A percentile compares a stretch with the other conserved stretches of the same genome.
These are phyloP conservation scores for Cerastis rubricosa DNA, from an alignment of 2,888 invertebrate species.

Conservation along the genomic window DNA sequence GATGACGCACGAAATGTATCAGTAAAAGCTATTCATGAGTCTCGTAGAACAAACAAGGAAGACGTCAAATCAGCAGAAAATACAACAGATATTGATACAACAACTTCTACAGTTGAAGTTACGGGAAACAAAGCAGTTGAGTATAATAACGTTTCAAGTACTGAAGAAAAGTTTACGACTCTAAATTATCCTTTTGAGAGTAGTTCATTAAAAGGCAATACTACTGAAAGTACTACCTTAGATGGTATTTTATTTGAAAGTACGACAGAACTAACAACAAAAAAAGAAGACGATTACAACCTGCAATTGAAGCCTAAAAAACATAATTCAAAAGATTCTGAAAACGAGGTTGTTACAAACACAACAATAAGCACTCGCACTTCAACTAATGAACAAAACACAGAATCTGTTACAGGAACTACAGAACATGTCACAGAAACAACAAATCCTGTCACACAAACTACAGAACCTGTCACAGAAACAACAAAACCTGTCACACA, in stretches of 20 bases:
- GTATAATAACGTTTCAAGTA: background rate
- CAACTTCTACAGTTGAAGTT: background rate
- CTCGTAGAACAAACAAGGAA: conserved; percentile 22
- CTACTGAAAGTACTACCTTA: background rate
- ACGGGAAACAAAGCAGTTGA: background rate
- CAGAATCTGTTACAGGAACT: background rate
- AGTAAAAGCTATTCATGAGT: conserved; percentile 41
- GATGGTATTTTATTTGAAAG: background rate
- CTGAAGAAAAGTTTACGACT: conserved; percentile 8
- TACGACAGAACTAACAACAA: background rate
- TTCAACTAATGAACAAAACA: conserved; percentile 1
- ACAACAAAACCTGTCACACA: background rate
- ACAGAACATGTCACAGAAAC: background rate
- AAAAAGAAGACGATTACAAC: background rate
- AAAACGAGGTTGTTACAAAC: background rate
- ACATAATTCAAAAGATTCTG: background rate
- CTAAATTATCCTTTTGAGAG: background rate
- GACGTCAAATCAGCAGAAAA: background rate
- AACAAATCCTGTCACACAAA: background rate
- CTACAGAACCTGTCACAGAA: background rate
- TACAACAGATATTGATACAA: background rate
- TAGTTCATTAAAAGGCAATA: background rate
- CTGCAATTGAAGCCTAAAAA: background rate
- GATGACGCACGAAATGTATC: conserved; percentile 54
- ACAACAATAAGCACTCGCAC: background rate